These are phyloP conservation scores for Pangasianodon gigas DNA, from an alignment of 2,113 vertebrate species.

Conservation along the genomic window DNA sequence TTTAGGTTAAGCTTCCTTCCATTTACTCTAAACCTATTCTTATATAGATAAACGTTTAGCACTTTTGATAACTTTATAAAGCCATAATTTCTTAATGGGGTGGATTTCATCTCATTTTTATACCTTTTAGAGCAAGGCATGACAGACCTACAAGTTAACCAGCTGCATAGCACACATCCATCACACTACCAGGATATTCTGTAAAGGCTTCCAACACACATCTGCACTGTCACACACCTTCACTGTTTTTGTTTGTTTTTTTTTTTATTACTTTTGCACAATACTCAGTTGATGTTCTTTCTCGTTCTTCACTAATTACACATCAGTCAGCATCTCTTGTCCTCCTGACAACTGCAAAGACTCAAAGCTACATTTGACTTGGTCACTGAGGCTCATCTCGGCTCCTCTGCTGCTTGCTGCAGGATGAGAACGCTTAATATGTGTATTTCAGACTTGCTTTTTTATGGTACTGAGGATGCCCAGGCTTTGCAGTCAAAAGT, in stretches of 20 bases:
- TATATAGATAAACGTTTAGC: not conserved
- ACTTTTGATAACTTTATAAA: constrained; percentile 32
- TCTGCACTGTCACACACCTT: not conserved
- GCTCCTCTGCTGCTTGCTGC: not conserved
- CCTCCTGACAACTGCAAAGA: not conserved
- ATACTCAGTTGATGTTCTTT: not conserved
- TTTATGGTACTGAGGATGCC: constrained; percentile 34
- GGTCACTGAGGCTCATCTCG: constrained; percentile 14
- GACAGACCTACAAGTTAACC: not conserved
- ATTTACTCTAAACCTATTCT: not conserved
- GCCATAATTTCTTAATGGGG: constrained; percentile 10
- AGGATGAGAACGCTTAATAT: constrained; percentile 39
- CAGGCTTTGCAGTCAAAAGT: constrained; percentile 14
- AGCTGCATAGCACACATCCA: not conserved
- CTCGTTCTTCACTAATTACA: not conserved
- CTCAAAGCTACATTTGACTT: not conserved
- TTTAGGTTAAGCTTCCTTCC: not conserved
- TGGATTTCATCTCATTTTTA: constrained; percentile 19
- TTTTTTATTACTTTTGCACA: not conserved
- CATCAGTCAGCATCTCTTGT: not conserved
- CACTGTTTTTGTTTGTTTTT: not conserved
- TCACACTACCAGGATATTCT: not conserved
- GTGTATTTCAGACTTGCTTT: constrained; percentile 18
- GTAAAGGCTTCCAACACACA: not conserved
- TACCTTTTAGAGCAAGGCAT: not conserved